Conservation (phyloP, 2,888 invertebrate species). For the Agrochola lota region DNA sequence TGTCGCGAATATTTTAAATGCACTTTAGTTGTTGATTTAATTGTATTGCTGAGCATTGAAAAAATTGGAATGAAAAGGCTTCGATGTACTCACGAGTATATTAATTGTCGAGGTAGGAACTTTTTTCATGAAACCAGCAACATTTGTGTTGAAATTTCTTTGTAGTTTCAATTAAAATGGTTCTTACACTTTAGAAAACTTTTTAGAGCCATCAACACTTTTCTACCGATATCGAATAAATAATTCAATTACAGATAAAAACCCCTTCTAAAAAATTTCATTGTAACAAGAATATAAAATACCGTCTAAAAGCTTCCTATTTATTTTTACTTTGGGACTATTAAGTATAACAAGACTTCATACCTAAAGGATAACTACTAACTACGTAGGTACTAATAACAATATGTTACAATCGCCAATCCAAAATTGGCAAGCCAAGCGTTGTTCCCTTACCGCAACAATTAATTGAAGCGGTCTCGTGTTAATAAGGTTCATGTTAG, state of each 20-base stretch:
- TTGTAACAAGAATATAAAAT: too few relatives aligned
- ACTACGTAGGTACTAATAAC: slow-evolving; percentile 24
- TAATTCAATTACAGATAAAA: not conserved
- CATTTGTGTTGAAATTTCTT: too few relatives aligned
- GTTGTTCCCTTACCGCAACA: slow-evolving; percentile 44
- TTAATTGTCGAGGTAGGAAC: not conserved
- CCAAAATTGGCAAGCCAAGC: slow-evolving; percentile 57
- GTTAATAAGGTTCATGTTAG: slow-evolving; percentile 43
- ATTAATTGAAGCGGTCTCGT: slow-evolving; percentile 52
- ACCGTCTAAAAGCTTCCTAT: too few relatives aligned
- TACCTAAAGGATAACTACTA: not conserved
- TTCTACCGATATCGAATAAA: not conserved
- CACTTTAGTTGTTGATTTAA: slow-evolving; percentile 27
- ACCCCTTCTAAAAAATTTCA: not conserved
- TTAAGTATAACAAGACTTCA: not conserved
- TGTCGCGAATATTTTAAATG: slow-evolving; percentile 35
- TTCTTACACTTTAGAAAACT: not conserved
- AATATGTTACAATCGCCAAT: slow-evolving; percentile 49
- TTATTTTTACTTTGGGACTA: not conserved
- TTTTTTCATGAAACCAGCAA: not conserved
- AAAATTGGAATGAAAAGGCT: not conserved
- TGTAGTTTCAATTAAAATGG: not conserved
- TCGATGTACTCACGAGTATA: not conserved
- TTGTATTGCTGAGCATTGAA: not conserved
- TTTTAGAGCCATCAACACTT: too few relatives aligned